These are phyloP conservation scores for Rhinoderma darwinii DNA, from an alignment of 2,113 vertebrate species.

Conservation along the genomic window DNA sequence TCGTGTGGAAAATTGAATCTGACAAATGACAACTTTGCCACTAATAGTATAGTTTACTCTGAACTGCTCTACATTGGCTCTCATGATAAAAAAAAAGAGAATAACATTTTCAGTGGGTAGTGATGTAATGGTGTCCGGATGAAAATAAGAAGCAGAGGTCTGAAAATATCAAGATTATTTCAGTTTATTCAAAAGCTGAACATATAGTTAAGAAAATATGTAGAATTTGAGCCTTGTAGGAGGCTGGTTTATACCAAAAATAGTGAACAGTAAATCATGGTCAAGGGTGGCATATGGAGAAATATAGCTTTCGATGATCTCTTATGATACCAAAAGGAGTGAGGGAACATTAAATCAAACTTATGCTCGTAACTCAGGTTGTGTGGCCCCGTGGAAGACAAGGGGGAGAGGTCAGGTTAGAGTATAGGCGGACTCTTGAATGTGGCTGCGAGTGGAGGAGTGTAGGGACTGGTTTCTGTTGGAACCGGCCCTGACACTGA, in stretches of 20 bases:
- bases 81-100: background rate
- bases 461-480: too few species aligned
- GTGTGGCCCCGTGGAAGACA: too few species aligned
- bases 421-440: too few species aligned
- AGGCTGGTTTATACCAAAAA: background rate
- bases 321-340: too few species aligned
- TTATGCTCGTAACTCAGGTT: too few species aligned
- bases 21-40: slow-evolving; percentile 27
- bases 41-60: slow-evolving; percentile 12
- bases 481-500: too few species aligned
- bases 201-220: background rate
- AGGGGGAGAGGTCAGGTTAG: too few species aligned
- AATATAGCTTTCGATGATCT: too few species aligned
- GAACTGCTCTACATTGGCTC: background rate
- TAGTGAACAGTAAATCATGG: too few species aligned
- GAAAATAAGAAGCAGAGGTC: background rate
- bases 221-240: background rate
- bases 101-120: background rate
- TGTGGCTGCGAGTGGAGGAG: too few species aligned
- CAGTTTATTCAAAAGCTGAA: background rate
- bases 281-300: too few species aligned
- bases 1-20: slow-evolving; percentile 24
- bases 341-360: too few species aligned
- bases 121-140: background rate
- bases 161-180: background rate